These are phyloP conservation scores for Xylocopa sonorina DNA, from an alignment of 1,140 invertebrate species.

Conservation along the genomic window DNA sequence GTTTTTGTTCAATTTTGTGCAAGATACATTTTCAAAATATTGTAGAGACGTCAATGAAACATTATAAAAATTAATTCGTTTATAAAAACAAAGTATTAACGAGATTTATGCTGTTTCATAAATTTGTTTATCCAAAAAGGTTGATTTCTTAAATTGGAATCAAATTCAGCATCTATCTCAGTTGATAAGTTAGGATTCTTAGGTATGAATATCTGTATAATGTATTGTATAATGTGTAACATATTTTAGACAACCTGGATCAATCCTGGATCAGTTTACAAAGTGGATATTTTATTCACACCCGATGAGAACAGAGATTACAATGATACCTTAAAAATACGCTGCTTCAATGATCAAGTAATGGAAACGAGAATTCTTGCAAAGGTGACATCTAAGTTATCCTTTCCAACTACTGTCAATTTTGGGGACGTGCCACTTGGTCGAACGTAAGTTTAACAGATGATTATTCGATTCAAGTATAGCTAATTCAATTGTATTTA, in stretches of 20 bases:
- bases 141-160: no score
- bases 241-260: constrained; percentile 25
- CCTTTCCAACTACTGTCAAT: constrained; percentile 10
- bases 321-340: constrained; percentile 17
- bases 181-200: no score
- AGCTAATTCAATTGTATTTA: constrained; percentile 24
- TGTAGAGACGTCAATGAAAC: no score
- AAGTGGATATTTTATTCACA: constrained; percentile 22
- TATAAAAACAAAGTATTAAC: no score
- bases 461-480: neutral
- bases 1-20: no score
- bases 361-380: constrained; percentile 13
- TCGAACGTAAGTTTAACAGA: constrained; percentile 12
- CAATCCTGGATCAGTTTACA: constrained; percentile 21
- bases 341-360: neutral
- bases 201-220: no score
- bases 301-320: constrained; percentile 34
- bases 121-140: no score
- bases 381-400: neutral
- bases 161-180: no score
- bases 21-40: no score
- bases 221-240: no score
- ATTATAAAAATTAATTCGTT: no score
- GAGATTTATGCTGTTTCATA: no score
- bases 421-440: constrained; percentile 36